Base-by-base conservation (phyloP, 2,888 invertebrate genomes). In the Hylaea fasciaria region DNA sequence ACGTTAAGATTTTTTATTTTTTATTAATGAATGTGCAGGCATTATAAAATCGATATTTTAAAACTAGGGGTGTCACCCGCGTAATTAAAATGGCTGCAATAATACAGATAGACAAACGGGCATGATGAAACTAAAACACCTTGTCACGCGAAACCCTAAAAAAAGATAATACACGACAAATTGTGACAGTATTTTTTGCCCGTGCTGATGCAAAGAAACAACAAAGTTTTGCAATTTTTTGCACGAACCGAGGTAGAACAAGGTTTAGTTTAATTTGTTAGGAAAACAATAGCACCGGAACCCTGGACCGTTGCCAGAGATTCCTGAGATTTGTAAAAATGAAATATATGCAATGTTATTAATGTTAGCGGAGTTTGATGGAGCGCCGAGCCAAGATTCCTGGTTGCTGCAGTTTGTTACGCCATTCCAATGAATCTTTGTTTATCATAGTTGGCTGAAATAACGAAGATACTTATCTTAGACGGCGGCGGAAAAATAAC, bases 271-370 rank as follows among this genome's bases (percentile, higher is more conserved):
- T 67, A 69, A 75, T 69, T 72, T 70, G 62, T 64, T 71, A 74
- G 63, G 72, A 70, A 77, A 76, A 77, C 74, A 74, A 74, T 73
- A 45, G 70, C 61, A 2, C 22, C 22, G 3, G 22, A 22, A 22
- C 46, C 48, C 54, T 78, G 77, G 74, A 63, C 16, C 57, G 49
- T 40, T 59, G 72, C 78, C 76, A 77, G 65, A 28, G 50, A 46
- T 65, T 40, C 50, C 44, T 29, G 71, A 70, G 70, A 71, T 70
- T 60, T 60, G 70, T 74, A 71, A 72, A 75, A 74, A 66, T 71
- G 63, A 74, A 75, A 73, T 72, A 73, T 72, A 77, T 71, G 59
- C 65, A 65, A 60, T 71, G 67, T 69, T 72, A 70, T 71, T 49
- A 55, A 55, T 52, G 41, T 51, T 40, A 44, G 48, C 43, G 39